These are phyloP conservation scores for Notodromas monacha DNA, from an alignment of 2,888 invertebrate species.

Conservation along the genomic window DNA sequence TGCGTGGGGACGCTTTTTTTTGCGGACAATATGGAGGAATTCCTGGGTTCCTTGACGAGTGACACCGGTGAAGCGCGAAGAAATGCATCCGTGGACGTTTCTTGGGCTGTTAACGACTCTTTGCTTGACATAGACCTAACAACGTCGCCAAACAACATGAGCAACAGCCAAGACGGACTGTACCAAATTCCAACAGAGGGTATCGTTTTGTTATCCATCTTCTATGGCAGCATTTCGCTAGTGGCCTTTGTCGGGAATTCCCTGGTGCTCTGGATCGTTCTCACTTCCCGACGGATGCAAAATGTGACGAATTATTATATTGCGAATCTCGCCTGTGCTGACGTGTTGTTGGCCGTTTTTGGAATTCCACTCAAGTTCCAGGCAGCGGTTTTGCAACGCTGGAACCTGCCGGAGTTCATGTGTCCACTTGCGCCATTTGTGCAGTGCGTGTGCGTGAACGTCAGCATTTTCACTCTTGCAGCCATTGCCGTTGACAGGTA, in stretches of 20 bases:
- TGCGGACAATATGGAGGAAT: too few species aligned
- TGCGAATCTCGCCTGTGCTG: conserved; percentile 39
- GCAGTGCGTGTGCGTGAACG: conserved; percentile 49
- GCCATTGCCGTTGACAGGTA: conserved; percentile 54
- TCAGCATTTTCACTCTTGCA: conserved; percentile 57
- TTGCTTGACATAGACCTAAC: too few species aligned
- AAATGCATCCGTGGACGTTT: too few species aligned
- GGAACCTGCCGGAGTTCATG: conserved; percentile 54
- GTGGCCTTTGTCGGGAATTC: conserved; percentile 47
- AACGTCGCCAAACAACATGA: too few species aligned
- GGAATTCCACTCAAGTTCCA: conserved; percentile 65
- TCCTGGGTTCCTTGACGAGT: too few species aligned
- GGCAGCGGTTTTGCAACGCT: conserved; percentile 50
- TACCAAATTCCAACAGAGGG: conserved; percentile 40
- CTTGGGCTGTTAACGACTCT: too few species aligned
- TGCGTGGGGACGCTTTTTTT: too few species aligned
- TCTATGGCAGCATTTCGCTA: conserved; percentile 48
- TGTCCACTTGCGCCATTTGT: conserved; percentile 63
- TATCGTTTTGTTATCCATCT: conserved; percentile 34
- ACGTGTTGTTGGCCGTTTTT: conserved; percentile 51
- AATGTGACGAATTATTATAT: conserved; percentile 54
- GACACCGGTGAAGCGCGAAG: too few species aligned
- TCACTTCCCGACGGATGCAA: conserved; percentile 34
- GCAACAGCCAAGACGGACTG: too few species aligned
- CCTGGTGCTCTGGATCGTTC: conserved; percentile 52